Base-by-base conservation (phyloP, 2,888 invertebrate species). In the Hirtodrosophila duncani region DNA sequence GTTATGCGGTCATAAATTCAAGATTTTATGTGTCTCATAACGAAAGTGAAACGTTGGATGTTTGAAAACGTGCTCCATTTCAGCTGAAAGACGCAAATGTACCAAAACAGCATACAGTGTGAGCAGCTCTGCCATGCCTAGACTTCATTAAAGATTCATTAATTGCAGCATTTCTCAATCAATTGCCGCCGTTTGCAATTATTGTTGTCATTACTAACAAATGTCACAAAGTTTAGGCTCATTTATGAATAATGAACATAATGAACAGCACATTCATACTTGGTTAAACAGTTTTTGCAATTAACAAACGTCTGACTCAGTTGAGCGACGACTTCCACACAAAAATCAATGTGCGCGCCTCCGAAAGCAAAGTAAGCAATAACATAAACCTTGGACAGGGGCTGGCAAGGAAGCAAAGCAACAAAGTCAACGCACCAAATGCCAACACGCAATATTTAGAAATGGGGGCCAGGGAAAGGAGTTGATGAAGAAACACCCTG, bases 1-100 rank as follows among this genome's bases (percentile, higher is more conserved):
- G 74, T 74, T 65, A 63, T 65, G 63, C 11, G 60, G 46, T 38
- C 37, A 55, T 72, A 72, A 74, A 72, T 61, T 63, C 27, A 51
- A 44, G 78, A 72, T 78, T 72, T 72, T 78, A 77, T 65, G 60
- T 5, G 48, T 24, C 56, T n/a, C 31, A 14, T 9, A 20, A 23
- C 18, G 24, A 24, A 39, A 31, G 36, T 46, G 45, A 45, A 30
- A 17, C 8, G 21, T 7, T 20, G 18, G 5, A n/a, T 13, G 18
- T 18, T 10, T n/a, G 6, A 10, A 39, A 14, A n/a, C n/a, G n/a
- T n/a, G n/a, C n/a, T 27, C 29, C 8, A 9, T 23, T 36, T 14
- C 4, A 36, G 7, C 13, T 23, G 9, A 23, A 23, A 36, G 13
- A 6, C 13, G 14, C 23, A 36, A 36, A 36, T 36, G 36, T 14